These are phyloP conservation scores for Eupithecia centaureata DNA, from an alignment of 2,888 invertebrate genomes.

Conservation along the genomic window DNA sequence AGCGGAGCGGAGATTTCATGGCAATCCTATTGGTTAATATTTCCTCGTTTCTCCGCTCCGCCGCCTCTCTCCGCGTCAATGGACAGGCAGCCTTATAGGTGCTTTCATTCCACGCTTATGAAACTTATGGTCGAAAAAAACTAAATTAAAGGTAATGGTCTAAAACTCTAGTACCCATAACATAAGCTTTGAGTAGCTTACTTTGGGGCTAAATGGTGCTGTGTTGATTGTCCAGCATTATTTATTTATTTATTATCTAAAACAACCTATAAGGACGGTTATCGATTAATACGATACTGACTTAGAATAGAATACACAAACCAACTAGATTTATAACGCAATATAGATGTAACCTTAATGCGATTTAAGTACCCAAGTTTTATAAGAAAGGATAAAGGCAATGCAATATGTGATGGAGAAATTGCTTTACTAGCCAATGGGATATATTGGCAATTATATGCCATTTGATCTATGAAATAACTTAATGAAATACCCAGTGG, in stretches of 20 bases:
- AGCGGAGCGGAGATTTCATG: too few relatives aligned
- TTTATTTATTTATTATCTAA: not conserved
- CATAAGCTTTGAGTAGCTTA: too few relatives aligned
- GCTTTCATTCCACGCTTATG: too few relatives aligned
- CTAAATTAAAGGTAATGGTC: too few relatives aligned
- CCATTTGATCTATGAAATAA: slow-evolving; percentile 1
- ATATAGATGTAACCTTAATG: not conserved
- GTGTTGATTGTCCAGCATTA: too few relatives aligned
- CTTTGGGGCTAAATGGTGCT: too few relatives aligned
- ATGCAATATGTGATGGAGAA: not conserved
- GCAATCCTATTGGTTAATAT: too few relatives aligned
- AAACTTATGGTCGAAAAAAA: too few relatives aligned
- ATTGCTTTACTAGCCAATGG: not conserved
- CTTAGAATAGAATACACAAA: not conserved
- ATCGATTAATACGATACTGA: not conserved
- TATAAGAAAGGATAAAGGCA: slow-evolving; percentile 6
- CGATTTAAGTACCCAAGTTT: not conserved
- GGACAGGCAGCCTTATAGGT: too few relatives aligned
- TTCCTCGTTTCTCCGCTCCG: too few relatives aligned
- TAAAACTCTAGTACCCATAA: too few relatives aligned
- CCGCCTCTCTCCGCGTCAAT: too few relatives aligned
- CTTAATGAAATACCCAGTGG: not conserved
- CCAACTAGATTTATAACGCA: not conserved
- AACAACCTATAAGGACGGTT: not conserved
- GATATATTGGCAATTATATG: not conserved